Percentiles rank a stretch among this genome's conserved stretches.
Conservation (phyloP, 2,888 invertebrate species). For the Ashinkailepas kermadecensis region DNA sequence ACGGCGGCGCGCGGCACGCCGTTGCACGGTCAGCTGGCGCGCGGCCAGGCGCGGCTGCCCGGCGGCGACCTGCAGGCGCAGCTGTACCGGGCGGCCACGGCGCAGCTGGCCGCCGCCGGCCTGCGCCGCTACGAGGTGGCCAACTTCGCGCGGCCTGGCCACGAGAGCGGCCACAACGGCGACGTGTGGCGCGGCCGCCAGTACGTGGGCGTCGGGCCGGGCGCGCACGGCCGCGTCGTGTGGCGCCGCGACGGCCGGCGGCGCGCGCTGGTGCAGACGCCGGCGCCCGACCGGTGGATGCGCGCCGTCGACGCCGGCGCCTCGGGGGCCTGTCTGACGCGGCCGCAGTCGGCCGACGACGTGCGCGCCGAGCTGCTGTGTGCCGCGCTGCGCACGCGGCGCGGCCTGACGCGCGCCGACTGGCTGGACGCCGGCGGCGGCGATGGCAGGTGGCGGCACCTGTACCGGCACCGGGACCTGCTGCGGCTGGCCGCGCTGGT, state of each 20-base stretch:
- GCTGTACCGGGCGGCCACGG: neutral
- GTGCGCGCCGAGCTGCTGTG: constrained; percentile 26
- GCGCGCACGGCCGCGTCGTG: constrained; percentile 34
- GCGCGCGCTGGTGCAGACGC: neutral
- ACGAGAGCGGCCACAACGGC: constrained; percentile 32
- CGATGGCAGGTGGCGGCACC: neutral
- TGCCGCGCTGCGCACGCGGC: constrained; percentile 28
- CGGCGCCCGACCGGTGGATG: constrained; percentile 7
- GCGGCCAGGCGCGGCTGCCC: neutral
- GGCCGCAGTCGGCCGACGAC: constrained; percentile 20
- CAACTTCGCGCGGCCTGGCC: constrained; percentile 32
- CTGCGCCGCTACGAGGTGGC: constrained; percentile 34
- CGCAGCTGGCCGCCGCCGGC: neutral
- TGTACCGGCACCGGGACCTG: neutral
- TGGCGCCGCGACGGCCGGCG: neutral
- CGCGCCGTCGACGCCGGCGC: neutral
- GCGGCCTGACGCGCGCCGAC: constrained; percentile 25
- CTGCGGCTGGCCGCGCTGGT: neutral
- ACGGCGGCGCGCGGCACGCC: constrained; percentile 34
- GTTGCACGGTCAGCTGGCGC: constrained; percentile 25
- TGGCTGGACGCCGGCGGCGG: constrained; percentile 9
- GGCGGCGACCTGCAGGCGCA: neutral
- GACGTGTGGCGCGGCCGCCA: constrained; percentile 34
- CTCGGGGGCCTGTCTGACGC: constrained; percentile 23
- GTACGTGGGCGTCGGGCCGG: constrained; percentile 35